These are phyloP conservation scores for Volucella bombylans DNA, from an alignment of 2,888 invertebrate species.

Conservation along the genomic window DNA sequence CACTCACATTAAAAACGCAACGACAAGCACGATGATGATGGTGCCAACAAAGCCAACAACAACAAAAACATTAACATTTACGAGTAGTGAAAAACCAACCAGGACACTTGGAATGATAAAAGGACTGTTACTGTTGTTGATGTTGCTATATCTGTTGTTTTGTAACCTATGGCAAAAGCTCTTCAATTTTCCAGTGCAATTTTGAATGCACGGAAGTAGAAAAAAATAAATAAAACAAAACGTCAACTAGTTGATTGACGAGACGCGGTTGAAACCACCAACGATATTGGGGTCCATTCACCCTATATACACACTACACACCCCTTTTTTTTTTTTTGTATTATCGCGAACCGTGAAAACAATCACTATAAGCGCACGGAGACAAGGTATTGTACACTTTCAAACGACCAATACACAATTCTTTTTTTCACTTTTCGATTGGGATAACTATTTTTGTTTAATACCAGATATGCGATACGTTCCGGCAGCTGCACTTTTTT, in stretches of 20 bases:
- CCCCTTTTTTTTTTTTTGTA: slow-evolving; percentile 46
- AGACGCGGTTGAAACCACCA: slow-evolving; percentile 45
- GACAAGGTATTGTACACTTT: slow-evolving; percentile 56
- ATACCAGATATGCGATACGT: slow-evolving; percentile 45
- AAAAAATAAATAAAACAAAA: slow-evolving; percentile 35
- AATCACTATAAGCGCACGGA: slow-evolving; percentile 54
- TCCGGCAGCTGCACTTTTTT: slow-evolving; percentile 65
- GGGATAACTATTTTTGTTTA: slow-evolving; percentile 37
- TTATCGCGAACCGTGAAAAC: slow-evolving; percentile 57
- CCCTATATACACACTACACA: slow-evolving; percentile 56
- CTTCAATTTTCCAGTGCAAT: slow-evolving; percentile 66
- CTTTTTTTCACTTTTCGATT: slow-evolving; percentile 39
- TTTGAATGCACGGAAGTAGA: slow-evolving; percentile 44
- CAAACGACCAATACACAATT: slow-evolving; percentile 47
- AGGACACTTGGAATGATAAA: slow-evolving; percentile 61
- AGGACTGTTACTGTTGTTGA: slow-evolving; percentile 34
- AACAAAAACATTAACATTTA: slow-evolving; percentile 72
- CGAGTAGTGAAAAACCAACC: slow-evolving; percentile 61
- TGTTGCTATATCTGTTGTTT: not conserved
- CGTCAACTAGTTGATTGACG: slow-evolving; percentile 67
- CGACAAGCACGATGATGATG: slow-evolving; percentile 29
- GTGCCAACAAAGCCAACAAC: slow-evolving; percentile 59
- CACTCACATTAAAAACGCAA: slow-evolving; percentile 68
- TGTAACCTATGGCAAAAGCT: slow-evolving; percentile 31
- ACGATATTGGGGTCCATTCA: slow-evolving; percentile 62